Evolutionary conservation across 2,888 invertebrate genomes (phyloP), one percentile per base, ranked within the genome.

Genomic region (Abrostola tripartita): DNA sequence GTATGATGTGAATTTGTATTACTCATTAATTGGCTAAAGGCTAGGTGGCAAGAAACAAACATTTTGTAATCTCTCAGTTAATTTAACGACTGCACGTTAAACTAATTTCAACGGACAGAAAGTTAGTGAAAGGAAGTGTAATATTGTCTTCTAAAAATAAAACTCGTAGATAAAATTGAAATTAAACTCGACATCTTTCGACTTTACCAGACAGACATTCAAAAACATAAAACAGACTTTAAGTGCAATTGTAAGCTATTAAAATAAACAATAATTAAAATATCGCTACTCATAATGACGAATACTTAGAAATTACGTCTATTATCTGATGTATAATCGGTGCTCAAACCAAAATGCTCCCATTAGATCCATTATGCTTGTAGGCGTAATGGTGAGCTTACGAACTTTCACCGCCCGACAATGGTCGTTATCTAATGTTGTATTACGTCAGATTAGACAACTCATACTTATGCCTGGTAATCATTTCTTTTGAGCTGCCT

Each of bases 381-480:
- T 57, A 66, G 53, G 52, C 61, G 65, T 76, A 78, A 76, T 44
- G 63, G 69, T 63, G 66, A 76, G 70, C 73, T 76, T 72, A 76
- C 78, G 71, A 82, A 88, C 89, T 89, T 89, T 89, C 89, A 86
- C 88, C 84, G 68, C 12, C 73, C 69, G 73, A 84, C 82, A 85
- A 85, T 83, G 68, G 58, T 37, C 42, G 84, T 90, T 90, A 88
- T 87, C 88, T 90, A 90, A 90, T 88, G 79, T 79, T 77, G 68
- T 62, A 81, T 90, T 90, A 85, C 89, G 78, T 88, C 83, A 88
- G 76, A 52, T 72, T 70, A 62, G 64, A 63, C 69, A 74, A 67
- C 73, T 81, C 78, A 79, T 82, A 47, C 44, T 47, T 12, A 77
- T 81, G 78, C 71, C 24, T 74, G 68, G 68, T 59, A 50, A 65